Conservation (phyloP, 2,797 vertebrate species). For the Taenioides sp. region DNA sequence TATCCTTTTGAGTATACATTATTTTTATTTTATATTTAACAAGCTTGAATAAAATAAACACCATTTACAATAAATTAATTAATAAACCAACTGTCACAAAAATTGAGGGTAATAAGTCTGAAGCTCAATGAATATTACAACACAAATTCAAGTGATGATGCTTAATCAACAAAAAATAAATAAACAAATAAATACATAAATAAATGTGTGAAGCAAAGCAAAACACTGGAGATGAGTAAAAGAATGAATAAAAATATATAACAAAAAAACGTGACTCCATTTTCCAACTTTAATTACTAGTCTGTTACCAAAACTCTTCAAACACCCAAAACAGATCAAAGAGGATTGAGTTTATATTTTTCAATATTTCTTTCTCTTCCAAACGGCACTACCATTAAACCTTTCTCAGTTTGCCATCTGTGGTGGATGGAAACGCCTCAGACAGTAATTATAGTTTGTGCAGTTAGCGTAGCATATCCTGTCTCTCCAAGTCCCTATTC, state of each 20-base stretch:
- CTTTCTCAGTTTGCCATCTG: constrained; percentile 67
- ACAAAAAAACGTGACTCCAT: neutral
- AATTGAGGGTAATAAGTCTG: too few species aligned
- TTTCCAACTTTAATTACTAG: neutral
- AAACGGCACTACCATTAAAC: constrained; percentile 54
- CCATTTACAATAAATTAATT: too few species aligned
- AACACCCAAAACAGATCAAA: neutral
- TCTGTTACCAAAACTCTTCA: too few species aligned
- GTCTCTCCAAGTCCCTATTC: constrained; percentile 49
- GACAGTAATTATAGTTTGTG: constrained; percentile 57
- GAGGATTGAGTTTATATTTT: constrained; percentile 4
- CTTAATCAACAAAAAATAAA: too few species aligned
- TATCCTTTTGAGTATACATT: too few species aligned
- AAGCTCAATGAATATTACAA: too few species aligned
- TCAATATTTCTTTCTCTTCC: constrained; percentile 20
- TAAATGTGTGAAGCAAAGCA: neutral
- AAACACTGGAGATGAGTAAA: neutral
- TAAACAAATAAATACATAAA: too few species aligned
- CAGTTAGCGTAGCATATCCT: constrained; percentile 57
- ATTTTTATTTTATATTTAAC: too few species aligned
- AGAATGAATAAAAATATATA: neutral
- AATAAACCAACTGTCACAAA: too few species aligned
- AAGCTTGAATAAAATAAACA: too few species aligned
- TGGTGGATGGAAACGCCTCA: constrained; percentile 58
- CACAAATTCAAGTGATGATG: too few species aligned